A percentile compares a stretch with the other conserved stretches of the same genome.
Evolutionary conservation across 1,140 invertebrate genomes (phyloP).

Genomic region (Dendroctonus valens): DNA sequence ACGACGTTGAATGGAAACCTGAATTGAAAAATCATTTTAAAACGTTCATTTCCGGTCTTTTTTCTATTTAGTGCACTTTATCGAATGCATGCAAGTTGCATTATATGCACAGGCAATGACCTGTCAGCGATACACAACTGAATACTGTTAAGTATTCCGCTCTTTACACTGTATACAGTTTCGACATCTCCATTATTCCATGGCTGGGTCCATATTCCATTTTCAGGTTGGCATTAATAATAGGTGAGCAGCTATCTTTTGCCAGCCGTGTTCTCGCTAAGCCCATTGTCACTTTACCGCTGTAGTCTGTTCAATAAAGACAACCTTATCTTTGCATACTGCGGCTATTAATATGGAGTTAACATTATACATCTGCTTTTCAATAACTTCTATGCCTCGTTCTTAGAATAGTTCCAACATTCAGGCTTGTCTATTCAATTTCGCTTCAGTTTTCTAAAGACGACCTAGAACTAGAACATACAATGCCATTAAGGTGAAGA

Average conservation of each 20-base stretch:
- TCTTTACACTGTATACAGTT: neutral
- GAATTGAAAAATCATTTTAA: no score
- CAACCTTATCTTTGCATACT: conserved; percentile 22
- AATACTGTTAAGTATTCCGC: neutral
- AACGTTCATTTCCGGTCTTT: no score
- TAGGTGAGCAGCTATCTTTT: conserved; percentile 21
- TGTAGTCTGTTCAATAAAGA: conserved; percentile 11
- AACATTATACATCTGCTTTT: conserved; percentile 5
- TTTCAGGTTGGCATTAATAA: conserved; percentile 22
- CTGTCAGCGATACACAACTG: neutral
- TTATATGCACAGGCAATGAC: neutral
- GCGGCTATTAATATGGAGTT: conserved; percentile 18
- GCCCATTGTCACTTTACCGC: conserved; percentile 22
- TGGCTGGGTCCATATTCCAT: conserved; percentile 1
- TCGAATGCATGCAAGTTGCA: neutral
- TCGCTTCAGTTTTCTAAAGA: neutral
- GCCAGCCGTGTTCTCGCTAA: conserved; percentile 18
- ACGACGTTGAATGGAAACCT: no score
- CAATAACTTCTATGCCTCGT: conserved; percentile 10
- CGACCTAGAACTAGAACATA: neutral
- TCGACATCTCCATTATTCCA: conserved; percentile 1
- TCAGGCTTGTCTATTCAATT: neutral
- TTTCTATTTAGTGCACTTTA: no score
- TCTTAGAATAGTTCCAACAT: conserved; percentile 10
- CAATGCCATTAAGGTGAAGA: no score